Base-by-base conservation (phyloP, 2,113 vertebrate genomes). In the Brachypteracias leptosomus region DNA sequence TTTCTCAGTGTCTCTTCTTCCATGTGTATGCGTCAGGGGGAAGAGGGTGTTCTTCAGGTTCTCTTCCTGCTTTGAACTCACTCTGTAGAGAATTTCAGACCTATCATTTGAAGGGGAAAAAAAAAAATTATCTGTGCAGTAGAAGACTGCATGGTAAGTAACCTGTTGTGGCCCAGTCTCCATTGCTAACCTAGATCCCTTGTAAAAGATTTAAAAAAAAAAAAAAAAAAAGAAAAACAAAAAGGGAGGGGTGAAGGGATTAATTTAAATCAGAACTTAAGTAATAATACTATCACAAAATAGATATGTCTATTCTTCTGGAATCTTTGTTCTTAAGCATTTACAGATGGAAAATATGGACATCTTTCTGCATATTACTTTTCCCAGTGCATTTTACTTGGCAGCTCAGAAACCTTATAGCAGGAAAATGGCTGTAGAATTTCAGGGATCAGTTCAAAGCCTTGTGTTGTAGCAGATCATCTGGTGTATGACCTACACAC, bases 281-380 rank as follows among this genome's bases (percentile, higher is more conserved):
- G 51, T 65, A 77, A 84, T 52, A 90, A 20, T n/a, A 61, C n/a
- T 16, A 55, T 22, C 38, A 58, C 58, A 88, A 91, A 87, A 57
- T 40, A 89, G 70, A n/a, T 70, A 85, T 17, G 68, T 78, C 33
- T 89, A 3, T 75, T 71, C 44, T 89, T 81, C 58, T 67, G 77
- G 35, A 95, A 68, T 78, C 47, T 51, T 82, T 65, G 19, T 25
- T 66, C 52, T 85, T 89, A 92, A 94, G 77, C 73, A 87, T 85
- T 92, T 87, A 61, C 90, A 96, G 90, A 93, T 90, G 80, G 68
- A 89, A 94, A 94, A 93, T 54, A 81, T 49, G 76, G 71, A 76
- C 5, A 10, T 66, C 61, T 4, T 80, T 95, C 86, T 92, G 86
- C 83, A 76, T 93, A 70, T 89, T 89, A 57, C 33, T 94, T 95